Conservation (phyloP, 2,888 invertebrate genomes). For the Platyscelio sp. region DNA sequence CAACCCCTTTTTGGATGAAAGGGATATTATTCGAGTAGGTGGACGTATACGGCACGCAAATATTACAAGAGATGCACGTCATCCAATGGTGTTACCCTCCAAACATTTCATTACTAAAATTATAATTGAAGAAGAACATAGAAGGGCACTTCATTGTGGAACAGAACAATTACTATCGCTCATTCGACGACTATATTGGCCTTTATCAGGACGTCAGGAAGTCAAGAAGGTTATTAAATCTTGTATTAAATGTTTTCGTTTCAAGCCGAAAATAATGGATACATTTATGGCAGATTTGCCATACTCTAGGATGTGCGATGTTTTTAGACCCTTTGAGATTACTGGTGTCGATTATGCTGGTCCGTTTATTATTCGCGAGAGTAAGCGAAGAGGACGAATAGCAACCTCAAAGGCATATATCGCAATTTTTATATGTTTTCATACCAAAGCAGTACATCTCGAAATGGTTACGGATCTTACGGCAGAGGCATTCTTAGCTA, state of each 20-base stretch:
- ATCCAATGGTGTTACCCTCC: constrained; percentile 4
- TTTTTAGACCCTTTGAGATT: constrained; percentile 29
- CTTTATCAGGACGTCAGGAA: constrained; percentile 30
- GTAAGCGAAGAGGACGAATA: constrained; percentile 36
- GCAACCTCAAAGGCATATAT: constrained; percentile 41
- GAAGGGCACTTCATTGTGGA: not conserved
- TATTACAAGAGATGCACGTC: constrained; percentile 4
- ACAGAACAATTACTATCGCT: constrained; percentile 2
- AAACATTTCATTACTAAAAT: constrained; percentile 12
- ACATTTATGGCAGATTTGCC: constrained; percentile 48
- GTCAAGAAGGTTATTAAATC: constrained; percentile 27
- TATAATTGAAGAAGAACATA: constrained; percentile 11
- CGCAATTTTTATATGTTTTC: constrained; percentile 75
- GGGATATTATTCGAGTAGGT: constrained; percentile 4
- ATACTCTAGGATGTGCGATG: not conserved
- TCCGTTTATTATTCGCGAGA: constrained; percentile 61
- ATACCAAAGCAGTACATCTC: constrained; percentile 24
- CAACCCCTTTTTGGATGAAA: constrained; percentile 17
- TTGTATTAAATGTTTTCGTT: constrained; percentile 45
- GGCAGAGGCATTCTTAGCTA: constrained; percentile 5
- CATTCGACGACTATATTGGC: constrained; percentile 17
- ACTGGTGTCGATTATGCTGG: constrained; percentile 55
- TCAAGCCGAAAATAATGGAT: constrained; percentile 32
- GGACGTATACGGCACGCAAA: constrained; percentile 16
- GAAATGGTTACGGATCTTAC: constrained; percentile 22